Evolutionary conservation across 1,140 invertebrate species (phyloP).

Genomic region (Laupala kohalensis): DNA sequence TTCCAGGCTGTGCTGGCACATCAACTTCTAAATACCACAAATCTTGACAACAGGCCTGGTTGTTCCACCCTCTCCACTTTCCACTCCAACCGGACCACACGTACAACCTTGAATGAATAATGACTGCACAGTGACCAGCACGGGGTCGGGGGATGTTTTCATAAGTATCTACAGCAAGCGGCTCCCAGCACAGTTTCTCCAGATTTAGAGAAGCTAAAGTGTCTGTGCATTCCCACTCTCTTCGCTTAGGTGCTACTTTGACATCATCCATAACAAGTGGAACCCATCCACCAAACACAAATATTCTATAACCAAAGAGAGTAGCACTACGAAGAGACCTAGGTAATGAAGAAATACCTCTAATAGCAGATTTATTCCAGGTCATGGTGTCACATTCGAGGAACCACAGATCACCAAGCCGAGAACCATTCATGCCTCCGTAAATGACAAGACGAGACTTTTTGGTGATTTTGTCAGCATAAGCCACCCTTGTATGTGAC

Average conservation of each 20-base stretch:
- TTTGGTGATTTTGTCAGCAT: constrained; percentile 63
- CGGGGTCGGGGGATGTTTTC: constrained; percentile 84
- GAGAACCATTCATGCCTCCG: constrained; percentile 96
- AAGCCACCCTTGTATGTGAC: constrained; percentile 90
- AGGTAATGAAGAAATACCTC: constrained; percentile 81
- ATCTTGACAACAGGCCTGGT: constrained; percentile 99
- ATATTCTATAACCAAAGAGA: constrained; percentile 89
- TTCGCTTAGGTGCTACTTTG: constrained; percentile 81
- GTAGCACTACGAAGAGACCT: constrained; percentile 93
- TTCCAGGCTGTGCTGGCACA: constrained; percentile 71
- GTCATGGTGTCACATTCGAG: constrained; percentile 76
- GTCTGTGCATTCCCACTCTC: constrained; percentile 99
- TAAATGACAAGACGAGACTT: constrained; percentile 86
- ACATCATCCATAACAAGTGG: constrained; percentile 79
- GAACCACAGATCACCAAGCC: constrained; percentile 91
- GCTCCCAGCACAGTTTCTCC: constrained; percentile 88
- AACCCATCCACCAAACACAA: constrained; percentile 97
- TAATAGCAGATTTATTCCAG: constrained; percentile 79
- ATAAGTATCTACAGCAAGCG: constrained; percentile 67
- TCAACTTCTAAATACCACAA: constrained; percentile 96
- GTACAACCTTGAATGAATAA: constrained; percentile 86
- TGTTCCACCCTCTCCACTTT: constrained; percentile 98
- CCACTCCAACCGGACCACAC: constrained; percentile 98
- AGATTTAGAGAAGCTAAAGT: constrained; percentile 89
- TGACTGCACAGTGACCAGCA: constrained; percentile 94